Evolutionary conservation across 2,797 vertebrate genomes (phyloP).

Genomic region (Phalloptychus januarius): DNA sequence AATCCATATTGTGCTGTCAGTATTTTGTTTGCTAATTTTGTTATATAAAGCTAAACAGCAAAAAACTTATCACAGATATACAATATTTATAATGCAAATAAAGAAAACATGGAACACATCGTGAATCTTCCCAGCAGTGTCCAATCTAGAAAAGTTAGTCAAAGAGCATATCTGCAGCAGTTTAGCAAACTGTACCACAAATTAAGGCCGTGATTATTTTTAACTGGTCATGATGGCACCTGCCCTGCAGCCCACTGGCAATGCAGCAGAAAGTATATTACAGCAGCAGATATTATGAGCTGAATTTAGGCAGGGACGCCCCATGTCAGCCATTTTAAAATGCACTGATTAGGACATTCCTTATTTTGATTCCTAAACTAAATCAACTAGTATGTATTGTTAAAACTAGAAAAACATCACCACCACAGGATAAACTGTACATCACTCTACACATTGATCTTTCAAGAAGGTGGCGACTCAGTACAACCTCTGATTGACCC

Average conservation of each 20-base stretch:
- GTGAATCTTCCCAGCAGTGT: neutral
- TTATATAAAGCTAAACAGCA: neutral
- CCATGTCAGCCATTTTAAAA: no score
- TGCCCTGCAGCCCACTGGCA: neutral
- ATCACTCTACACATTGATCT: neutral
- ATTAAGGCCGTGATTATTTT: neutral
- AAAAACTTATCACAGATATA: neutral
- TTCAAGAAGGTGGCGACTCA: neutral
- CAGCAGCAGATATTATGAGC: neutral
- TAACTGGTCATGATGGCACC: neutral
- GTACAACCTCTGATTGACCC: neutral
- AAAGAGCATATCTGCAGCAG: neutral
- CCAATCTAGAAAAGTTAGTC: neutral
- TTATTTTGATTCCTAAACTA: no score
- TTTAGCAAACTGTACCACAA: neutral
- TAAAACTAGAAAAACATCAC: no score
- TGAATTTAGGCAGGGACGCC: neutral
- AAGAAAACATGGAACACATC: neutral
- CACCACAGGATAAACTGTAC: neutral
- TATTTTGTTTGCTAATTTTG: neutral
- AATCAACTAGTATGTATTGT: no score
- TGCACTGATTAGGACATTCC: no score
- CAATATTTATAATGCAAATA: neutral
- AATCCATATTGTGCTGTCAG: neutral
- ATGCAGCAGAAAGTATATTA: neutral